Conservation (phyloP, 2,888 invertebrate genomes). For the Gymnoscelis rufifasciata region DNA sequence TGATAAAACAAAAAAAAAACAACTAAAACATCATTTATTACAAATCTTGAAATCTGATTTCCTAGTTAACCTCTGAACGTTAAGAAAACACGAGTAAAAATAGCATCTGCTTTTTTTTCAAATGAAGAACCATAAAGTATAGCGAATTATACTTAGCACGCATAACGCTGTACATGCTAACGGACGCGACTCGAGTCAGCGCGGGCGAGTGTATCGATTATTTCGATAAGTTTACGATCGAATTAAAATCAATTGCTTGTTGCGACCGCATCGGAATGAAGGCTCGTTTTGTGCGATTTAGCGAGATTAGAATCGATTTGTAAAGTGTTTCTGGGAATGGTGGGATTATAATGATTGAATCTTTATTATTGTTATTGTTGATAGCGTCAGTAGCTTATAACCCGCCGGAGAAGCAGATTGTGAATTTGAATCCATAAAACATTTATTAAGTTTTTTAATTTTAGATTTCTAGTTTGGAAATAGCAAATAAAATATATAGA, state of each 20-base stretch:
- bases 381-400: no score
- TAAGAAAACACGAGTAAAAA: conserved; percentile 7
- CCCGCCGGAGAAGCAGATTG: no score
- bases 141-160: conserved; percentile 15
- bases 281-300: conserved; percentile 41
- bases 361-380: no score
- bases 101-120: conserved; percentile 13
- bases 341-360: neutral
- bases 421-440: no score
- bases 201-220: conserved; percentile 52
- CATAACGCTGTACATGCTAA: conserved; percentile 25
- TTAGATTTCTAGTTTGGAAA: no score
- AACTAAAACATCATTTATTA: no score
- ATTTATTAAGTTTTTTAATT: no score
- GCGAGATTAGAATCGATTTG: conserved; percentile 42
- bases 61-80: neutral
- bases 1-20: no score
- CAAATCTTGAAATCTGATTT: neutral
- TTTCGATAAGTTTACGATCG: conserved; percentile 62
- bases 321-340: conserved; percentile 25
- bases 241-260: conserved; percentile 68
- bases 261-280: conserved; percentile 34
- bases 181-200: conserved; percentile 24
- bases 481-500: no score
- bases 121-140: conserved; percentile 13